Base-by-base conservation (phyloP, 2,888 invertebrate genomes). In the Ctena decussata region DNA sequence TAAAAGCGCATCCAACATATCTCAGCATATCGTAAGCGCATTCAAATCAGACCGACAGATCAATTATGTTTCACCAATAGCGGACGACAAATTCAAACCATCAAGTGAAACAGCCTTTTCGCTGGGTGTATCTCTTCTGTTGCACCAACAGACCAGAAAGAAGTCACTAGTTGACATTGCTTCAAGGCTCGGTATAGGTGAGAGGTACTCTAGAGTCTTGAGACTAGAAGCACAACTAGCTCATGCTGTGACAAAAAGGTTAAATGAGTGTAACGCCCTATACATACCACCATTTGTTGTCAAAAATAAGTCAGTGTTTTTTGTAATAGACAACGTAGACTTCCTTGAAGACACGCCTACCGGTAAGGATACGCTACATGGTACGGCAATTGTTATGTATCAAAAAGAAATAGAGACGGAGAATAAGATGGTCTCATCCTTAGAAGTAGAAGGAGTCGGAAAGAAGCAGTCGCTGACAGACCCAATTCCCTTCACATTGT, bases 251-350 rank as follows among this genome's bases (percentile, higher is more conserved):
- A 35, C 35, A 32, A 35, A 35, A 65, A 32, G 65, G 30, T 6
- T 65, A 1, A 65, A 65, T 35, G 35, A 65, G 3, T 35, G 18
- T 65, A 65, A 65, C 21, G 65, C 35, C 21, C 65, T 65, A 18
- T 65, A 65, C 35, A 65, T 65, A 11, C 74, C 74, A 12, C 74
- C 74, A 49, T 74, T 74, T 49, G 12, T 49, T 46, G 74, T 74
- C 32, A 5, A 49, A 15, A 49, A 49, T 30, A 27, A 74, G 27
- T 49, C 44, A 12, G 74, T 74, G 21, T 74, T 30, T 30, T 73
- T 74, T 74, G 74, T 49, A 49, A 44, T 74, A 49, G 53, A 49
- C 35, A 74, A 74, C 21, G 41, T 46, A 0, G 74, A 74, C 46
- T 73, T 73, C 6, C 39, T 41, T 46, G 73, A 73, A 15, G 73